Evolutionary conservation across 2,797 vertebrate species (phyloP).

Genomic region (Thripadectes ignobilis): DNA sequence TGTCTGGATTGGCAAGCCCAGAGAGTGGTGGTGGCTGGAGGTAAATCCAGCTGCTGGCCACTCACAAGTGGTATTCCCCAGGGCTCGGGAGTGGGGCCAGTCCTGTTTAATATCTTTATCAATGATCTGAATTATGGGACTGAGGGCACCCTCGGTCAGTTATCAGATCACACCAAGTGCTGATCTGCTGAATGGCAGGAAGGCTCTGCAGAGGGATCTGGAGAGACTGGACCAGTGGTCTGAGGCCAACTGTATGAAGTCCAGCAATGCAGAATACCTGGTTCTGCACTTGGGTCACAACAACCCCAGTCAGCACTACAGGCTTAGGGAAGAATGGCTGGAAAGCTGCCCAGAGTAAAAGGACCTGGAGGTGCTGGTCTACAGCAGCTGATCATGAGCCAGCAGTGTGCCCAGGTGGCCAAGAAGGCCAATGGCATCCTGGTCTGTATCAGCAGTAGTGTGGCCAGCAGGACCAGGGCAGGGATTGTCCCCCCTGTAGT

Average conservation of each 20-base stretch:
- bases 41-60: not conserved
- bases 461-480: not conserved
- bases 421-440: fast-evolving
- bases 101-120: not conserved
- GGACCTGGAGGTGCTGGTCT: not conserved
- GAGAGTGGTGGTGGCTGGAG: not conserved
- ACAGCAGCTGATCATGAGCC: not conserved
- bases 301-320: not conserved
- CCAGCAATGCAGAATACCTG: not conserved
- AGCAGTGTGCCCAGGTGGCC: fast-evolving
- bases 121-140: no score
- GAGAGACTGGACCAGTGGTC: not conserved
- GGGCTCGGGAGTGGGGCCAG: not conserved
- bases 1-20: not conserved
- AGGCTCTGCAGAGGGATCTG: not conserved
- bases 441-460: fast-evolving
- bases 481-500: fast-evolving
- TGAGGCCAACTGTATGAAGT: not conserved
- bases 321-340: not conserved
- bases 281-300: not conserved
- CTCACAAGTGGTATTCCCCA: not conserved
- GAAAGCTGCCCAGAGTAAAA: not conserved
- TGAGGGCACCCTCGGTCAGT: not conserved
- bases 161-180: not conserved
- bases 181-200: not conserved